phyloP scores from a whole-genome alignment of 2,888 invertebrate genomes.

The Eilema caniola region DNA sequence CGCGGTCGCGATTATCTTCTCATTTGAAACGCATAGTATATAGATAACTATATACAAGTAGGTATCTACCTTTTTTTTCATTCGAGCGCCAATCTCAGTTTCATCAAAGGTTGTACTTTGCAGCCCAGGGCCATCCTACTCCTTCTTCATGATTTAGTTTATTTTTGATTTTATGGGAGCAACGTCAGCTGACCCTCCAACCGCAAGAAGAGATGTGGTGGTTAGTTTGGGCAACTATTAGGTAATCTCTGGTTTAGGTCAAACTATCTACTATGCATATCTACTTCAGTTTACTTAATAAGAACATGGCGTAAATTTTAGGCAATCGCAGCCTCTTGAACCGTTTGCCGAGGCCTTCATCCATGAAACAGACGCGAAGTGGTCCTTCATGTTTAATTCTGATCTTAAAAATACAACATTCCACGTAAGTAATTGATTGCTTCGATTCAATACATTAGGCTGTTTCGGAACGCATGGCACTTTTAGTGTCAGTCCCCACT shows the following conservation, averaged over 20 bases:
- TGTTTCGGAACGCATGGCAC: no score
- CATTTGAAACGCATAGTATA: no score
- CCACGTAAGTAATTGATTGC: constrained; percentile 68
- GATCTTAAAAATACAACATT: constrained; percentile 78
- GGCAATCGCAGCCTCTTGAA: constrained; percentile 77
- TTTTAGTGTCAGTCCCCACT: no score
- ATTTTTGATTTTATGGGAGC: neutral
- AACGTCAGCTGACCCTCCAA: neutral
- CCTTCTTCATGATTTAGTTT: neutral
- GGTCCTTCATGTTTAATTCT: constrained; percentile 88
- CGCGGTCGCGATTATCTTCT: no score
- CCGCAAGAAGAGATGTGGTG: neutral
- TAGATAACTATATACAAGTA: no score
- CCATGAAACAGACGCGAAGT: constrained; percentile 89
- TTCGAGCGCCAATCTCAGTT: no score
- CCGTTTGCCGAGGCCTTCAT: constrained; percentile 85
- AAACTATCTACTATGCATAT: neutral
- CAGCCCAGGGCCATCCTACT: no score
- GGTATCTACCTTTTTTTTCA: no score
- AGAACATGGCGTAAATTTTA: constrained; percentile 49
- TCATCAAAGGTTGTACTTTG: no score
- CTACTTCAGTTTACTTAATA: neutral
- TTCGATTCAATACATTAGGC: neutral
- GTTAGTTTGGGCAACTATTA: no score
- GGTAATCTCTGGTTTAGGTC: no score